These are phyloP conservation scores for Pontoporia blainvillei DNA, from an alignment of 2,113 vertebrate species.

Conservation along the genomic window DNA sequence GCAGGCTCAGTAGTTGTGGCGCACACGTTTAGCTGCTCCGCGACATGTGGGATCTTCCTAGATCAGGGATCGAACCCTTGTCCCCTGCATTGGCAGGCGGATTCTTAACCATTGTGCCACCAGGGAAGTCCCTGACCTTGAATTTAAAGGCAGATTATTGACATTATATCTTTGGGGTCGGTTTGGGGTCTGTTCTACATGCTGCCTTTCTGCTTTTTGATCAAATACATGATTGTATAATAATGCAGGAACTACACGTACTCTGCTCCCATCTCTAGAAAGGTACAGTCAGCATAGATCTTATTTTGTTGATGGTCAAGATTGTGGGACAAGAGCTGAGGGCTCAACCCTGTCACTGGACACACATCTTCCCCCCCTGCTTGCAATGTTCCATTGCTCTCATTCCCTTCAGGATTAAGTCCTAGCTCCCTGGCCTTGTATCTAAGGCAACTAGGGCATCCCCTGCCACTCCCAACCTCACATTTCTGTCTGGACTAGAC, in stretches of 20 bases:
- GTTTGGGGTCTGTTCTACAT: neutral
- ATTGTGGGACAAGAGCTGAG: neutral
- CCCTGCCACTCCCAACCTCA: neutral
- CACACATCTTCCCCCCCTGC: neutral
- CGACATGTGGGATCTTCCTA: too few species aligned
- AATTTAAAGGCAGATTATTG: neutral
- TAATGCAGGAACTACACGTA: neutral
- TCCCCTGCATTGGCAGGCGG: too few species aligned
- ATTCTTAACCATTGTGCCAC: too few species aligned
- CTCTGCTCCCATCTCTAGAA: neutral
- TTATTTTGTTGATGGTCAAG: neutral
- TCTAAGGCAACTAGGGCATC: neutral
- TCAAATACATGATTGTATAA: neutral
- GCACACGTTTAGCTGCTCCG: too few species aligned
- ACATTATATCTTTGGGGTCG: neutral
- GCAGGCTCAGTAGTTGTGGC: too few species aligned
- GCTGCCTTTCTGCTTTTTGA: neutral
- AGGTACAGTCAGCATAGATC: rapidly evolving
- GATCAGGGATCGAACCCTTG: too few species aligned
- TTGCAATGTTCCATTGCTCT: neutral
- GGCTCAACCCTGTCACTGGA: neutral
- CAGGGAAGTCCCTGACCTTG: neutral
- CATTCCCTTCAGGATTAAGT: neutral
- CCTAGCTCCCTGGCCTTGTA: neutral
- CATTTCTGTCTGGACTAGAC: neutral